These are phyloP conservation scores for Clinocottus analis DNA, from an alignment of 2,113 vertebrate genomes.

Conservation along the genomic window DNA sequence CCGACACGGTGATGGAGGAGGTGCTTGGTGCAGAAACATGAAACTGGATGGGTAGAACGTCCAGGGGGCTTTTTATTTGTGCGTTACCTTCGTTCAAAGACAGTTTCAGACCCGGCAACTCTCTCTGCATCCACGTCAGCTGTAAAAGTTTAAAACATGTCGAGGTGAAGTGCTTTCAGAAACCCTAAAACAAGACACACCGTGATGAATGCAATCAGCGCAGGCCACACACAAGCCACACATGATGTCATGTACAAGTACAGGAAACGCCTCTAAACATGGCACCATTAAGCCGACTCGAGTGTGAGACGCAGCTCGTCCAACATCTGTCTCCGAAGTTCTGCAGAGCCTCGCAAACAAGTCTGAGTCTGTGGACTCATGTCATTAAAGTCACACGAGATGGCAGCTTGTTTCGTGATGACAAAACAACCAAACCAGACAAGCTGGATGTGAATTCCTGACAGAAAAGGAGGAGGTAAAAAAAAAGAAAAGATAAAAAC, in stretches of 20 bases:
- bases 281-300: neutral
- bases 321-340: neutral
- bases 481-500: constrained; percentile 30
- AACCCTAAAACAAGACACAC: neutral
- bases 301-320: neutral
- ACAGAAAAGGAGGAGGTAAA: constrained; percentile 21
- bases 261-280: neutral
- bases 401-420: constrained; percentile 29
- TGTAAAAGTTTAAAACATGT: neutral
- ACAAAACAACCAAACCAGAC: constrained; percentile 57
- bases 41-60: neutral
- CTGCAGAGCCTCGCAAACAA: constrained; percentile 2
- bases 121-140: no score
- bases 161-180: neutral
- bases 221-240: neutral
- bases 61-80: neutral
- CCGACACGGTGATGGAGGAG: neutral
- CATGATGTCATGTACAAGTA: neutral
- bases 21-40: neutral
- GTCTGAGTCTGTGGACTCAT: constrained; percentile 18
- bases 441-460: constrained; percentile 64
- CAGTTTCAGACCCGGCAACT: no score
- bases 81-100: neutral
- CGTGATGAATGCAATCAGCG: neutral
- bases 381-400: constrained; percentile 33